phyloP scores from a whole-genome alignment of 2,113 vertebrate genomes.

The Charadrius vociferus region DNA sequence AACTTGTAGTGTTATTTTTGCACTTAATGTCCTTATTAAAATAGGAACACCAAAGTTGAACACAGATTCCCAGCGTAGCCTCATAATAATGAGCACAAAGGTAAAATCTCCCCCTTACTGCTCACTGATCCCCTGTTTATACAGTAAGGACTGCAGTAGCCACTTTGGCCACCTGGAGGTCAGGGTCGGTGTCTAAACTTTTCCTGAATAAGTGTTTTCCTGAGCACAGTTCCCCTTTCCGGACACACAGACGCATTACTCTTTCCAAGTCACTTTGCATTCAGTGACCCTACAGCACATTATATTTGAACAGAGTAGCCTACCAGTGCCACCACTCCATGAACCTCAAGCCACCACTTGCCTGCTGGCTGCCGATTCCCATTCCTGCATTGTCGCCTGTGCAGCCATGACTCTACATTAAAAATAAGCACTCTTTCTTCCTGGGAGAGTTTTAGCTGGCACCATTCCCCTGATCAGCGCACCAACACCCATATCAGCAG shows the following conservation, averaged over 20 bases:
- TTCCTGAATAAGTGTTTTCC: not conserved
- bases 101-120: not conserved
- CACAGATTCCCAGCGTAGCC: not conserved
- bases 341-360: not conserved
- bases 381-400: not conserved
- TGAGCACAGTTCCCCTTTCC: not conserved
- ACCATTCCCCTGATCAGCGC: not conserved
- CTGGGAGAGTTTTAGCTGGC: not conserved
- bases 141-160: not conserved
- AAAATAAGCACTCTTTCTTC: not conserved
- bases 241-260: not conserved
- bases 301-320: not conserved
- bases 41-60: not conserved
- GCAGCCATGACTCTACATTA: not conserved
- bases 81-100: not conserved
- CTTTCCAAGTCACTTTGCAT: not conserved
- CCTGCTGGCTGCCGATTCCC: not conserved
- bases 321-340: not conserved
- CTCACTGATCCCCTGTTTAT: not conserved
- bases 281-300: not conserved
- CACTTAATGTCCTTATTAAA: not conserved
- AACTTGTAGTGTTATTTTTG: not conserved
- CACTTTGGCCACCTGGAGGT: not conserved
- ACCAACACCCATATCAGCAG: not conserved
- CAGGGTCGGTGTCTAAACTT: not conserved